These are phyloP conservation scores for Enteromius thamalakanensis DNA, from an alignment of 2,797 vertebrate species.

Conservation along the genomic window DNA sequence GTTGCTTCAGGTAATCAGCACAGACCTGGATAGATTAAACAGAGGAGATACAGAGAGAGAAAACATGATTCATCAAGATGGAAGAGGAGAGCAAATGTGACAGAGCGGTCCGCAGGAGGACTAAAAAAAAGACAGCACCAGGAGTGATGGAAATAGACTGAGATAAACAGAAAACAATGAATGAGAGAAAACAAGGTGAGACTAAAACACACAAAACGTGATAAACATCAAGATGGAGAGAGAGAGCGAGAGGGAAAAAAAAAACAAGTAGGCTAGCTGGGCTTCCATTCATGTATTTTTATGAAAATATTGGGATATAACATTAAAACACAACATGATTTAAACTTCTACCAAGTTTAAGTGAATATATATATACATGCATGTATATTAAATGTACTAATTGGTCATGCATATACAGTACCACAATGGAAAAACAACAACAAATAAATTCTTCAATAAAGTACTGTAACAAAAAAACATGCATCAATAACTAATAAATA, in stretches of 20 bases:
- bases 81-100: constrained; percentile 2
- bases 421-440: background rate
- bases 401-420: no score
- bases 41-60: background rate
- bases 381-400: background rate
- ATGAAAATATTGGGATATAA: background rate
- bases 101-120: background rate
- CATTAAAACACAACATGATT: background rate
- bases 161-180: constrained; percentile 35
- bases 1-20: constrained; percentile 63
- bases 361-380: background rate
- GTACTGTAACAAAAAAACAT: background rate
- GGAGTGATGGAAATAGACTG: constrained; percentile 8
- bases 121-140: background rate
- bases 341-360: background rate
- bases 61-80: constrained; percentile 32
- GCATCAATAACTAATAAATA: background rate
- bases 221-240: constrained; percentile 16
- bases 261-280: constrained; percentile 28
- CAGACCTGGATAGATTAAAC: background rate
- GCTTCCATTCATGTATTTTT: background rate
- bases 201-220: constrained; percentile 54
- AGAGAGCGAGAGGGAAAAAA: constrained; percentile 10
- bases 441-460: background rate
- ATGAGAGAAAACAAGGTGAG: constrained; percentile 54